Evolutionary conservation across 37 sponge, comb jelly and placozoan genomes (phyloP), one percentile per base, ranked within the genome.

Genomic region (Cladorhizidae sp.): DNA sequence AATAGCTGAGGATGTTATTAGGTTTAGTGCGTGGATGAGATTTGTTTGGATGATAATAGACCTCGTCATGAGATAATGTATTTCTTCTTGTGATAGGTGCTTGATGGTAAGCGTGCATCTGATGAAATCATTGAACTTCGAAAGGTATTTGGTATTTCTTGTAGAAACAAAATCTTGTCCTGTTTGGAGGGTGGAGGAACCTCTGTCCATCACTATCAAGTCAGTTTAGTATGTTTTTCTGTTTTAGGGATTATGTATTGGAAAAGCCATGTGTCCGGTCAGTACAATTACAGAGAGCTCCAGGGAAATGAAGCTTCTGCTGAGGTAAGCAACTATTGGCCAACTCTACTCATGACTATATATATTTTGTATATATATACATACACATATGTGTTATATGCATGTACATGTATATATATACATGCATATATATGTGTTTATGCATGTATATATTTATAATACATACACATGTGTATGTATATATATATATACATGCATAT

Each of bases 211-310:
- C 49, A 45, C 49, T 45, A 45, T 45, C 49, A 9, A 12, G 9
- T 45, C 8, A 12, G 49, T 9, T 45, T 45, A 45, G 8, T 45
- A 45, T 12, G 49, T 45, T 9, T 45, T 12, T 45, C 9, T 18
- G 7, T 3, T 14, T 35, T 65, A 81, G 82, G 82, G 73, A 20
- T 37, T 71, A 33, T 20, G 40, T 32, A 72, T 81, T 31, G 82
- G 82, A 41, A 17, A 21, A 33, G 45, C 82, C 3, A 50, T 35
- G 64, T 59, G 73, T 33, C 26, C 14, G 8, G 64, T 81, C 33
- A 26, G 51, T 25, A 2, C 62, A 40, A 37, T 81, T 20, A 72
- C 22, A 3, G 37, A 58, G n/a, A 58, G 72, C 0, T 17, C 33
- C 29, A 70, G 32, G 21, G 33, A 61, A 57, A 59, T 81, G 1